A percentile compares a stretch with the other conserved stretches of the same genome.
These are phyloP conservation scores for Callionymus lyra DNA, from an alignment of 2,113 vertebrate genomes.

Conservation along the genomic window DNA sequence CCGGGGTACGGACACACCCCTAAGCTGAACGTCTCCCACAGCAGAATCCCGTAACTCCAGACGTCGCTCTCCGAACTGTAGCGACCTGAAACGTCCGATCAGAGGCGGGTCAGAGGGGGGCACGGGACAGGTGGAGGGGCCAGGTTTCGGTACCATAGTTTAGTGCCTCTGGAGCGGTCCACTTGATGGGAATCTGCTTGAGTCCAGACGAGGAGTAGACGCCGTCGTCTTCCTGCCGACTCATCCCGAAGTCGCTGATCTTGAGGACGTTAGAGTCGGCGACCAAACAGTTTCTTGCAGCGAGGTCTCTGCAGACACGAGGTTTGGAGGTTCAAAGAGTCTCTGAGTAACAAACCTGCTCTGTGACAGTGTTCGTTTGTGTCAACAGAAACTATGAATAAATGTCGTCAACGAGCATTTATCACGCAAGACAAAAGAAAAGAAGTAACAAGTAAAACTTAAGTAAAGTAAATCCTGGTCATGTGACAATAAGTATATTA, in stretches of 20 bases:
- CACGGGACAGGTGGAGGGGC: not conserved
- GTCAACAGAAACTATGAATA: too few relatives aligned
- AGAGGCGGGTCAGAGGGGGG: not conserved
- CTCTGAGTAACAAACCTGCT: too few relatives aligned
- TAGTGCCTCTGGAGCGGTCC: constrained; percentile 96
- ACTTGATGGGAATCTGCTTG: constrained; percentile 98
- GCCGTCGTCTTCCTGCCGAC: constrained; percentile 90
- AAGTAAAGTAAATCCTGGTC: too few relatives aligned
- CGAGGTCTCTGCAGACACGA: constrained; percentile 76
- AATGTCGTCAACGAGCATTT: too few relatives aligned
- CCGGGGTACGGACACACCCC: constrained; percentile 94
- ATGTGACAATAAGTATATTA: too few relatives aligned
- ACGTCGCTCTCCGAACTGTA: constrained; percentile 96
- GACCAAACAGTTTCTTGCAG: constrained; percentile 93
- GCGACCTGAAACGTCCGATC: constrained; percentile 70
- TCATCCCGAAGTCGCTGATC: constrained; percentile 99
- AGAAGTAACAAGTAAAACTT: too few relatives aligned
- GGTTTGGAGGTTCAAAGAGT: too few relatives aligned
- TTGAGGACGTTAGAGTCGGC: constrained; percentile 84
- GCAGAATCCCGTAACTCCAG: constrained; percentile 94
- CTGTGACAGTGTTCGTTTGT: too few relatives aligned
- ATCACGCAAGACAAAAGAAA: too few relatives aligned
- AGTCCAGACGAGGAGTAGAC: constrained; percentile 94
- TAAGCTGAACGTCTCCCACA: constrained; percentile 97
- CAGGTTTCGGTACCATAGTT: constrained; percentile 81